Evolutionary conservation across 2,113 vertebrate species (phyloP).

Genomic region (Chitala chitala): DNA sequence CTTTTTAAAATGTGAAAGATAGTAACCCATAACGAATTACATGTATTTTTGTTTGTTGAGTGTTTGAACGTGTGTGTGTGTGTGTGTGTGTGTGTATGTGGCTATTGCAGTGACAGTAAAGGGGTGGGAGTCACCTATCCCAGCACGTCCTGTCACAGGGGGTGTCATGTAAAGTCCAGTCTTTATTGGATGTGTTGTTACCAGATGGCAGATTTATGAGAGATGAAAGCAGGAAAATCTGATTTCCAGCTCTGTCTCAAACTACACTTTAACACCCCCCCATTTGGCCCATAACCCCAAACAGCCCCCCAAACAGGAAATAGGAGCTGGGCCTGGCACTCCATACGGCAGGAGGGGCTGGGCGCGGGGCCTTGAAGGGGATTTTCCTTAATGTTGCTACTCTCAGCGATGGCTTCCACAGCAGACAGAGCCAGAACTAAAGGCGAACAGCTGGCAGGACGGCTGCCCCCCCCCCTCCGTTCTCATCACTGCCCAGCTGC

Average conservation of each 20-base stretch:
- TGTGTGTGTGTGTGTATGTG: slow-evolving; percentile 20
- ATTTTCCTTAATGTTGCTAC: slow-evolving; percentile 55
- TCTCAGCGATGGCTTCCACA: slow-evolving; percentile 55
- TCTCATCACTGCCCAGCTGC: background rate
- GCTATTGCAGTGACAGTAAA: background rate
- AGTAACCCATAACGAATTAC: no score
- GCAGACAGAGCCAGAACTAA: slow-evolving; percentile 56
- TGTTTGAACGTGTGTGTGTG: slow-evolving; percentile 16
- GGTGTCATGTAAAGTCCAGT: slow-evolving; percentile 61
- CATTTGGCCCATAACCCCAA: slow-evolving; percentile 56
- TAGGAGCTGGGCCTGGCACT: slow-evolving; percentile 52
- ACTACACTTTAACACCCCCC: slow-evolving; percentile 61
- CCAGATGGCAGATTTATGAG: slow-evolving; percentile 67
- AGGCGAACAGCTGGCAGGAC: slow-evolving; percentile 60
- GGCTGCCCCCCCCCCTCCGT: slow-evolving; percentile 11
- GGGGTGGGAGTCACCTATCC: background rate
- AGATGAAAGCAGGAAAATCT: slow-evolving; percentile 68
- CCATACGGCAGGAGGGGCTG: slow-evolving; percentile 26
- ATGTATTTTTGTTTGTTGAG: slow-evolving; percentile 20
- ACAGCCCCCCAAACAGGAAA: slow-evolving; percentile 63
- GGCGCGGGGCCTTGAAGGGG: slow-evolving; percentile 47
- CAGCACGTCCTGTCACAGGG: slow-evolving; percentile 43
- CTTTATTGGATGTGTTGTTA: slow-evolving; percentile 58
- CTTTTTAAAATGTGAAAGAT: no score
- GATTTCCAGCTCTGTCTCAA: slow-evolving; percentile 64